Percentiles rank a stretch among this genome's conserved stretches.
Evolutionary conservation across 1,140 invertebrate species (phyloP).

Genomic region (Heliconius eleuchia): DNA sequence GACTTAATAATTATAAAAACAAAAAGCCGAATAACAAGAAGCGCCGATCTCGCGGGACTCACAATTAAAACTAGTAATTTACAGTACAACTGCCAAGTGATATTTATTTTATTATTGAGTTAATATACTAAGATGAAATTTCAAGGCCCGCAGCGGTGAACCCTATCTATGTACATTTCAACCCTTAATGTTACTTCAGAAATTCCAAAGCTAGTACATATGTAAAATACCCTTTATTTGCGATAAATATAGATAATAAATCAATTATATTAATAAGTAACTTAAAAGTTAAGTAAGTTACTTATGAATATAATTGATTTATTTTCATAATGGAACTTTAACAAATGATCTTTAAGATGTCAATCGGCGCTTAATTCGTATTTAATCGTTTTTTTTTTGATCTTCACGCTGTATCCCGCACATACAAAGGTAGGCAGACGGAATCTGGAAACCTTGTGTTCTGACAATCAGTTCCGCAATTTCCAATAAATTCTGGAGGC

Average conservation of each 20-base stretch:
- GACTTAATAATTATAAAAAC: neutral
- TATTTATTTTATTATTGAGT: constrained; percentile 25
- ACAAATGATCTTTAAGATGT: neutral
- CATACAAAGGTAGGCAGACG: too few species aligned
- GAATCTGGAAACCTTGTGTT: too few species aligned
- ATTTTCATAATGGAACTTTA: neutral
- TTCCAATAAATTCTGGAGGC: too few species aligned
- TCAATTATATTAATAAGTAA: neutral
- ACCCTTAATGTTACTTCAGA: constrained; percentile 1
- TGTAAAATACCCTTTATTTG: neutral
- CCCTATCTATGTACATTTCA: constrained; percentile 11
- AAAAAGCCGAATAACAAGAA: constrained; percentile 8
- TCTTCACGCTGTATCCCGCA: too few species aligned
- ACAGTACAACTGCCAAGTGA: constrained; percentile 25
- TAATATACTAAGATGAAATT: constrained; percentile 30
- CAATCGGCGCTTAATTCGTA: neutral
- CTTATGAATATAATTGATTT: neutral
- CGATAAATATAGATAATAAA: neutral
- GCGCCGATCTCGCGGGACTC: constrained; percentile 6
- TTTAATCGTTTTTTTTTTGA: too few species aligned
- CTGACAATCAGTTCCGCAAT: too few species aligned
- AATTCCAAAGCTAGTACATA: constrained; percentile 12
- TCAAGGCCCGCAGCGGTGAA: constrained; percentile 28
- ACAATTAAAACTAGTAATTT: constrained; percentile 31
- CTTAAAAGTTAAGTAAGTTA: too few species aligned